These are phyloP conservation scores for Pagrus major DNA, from an alignment of 2,113 vertebrate species.

Conservation along the genomic window DNA sequence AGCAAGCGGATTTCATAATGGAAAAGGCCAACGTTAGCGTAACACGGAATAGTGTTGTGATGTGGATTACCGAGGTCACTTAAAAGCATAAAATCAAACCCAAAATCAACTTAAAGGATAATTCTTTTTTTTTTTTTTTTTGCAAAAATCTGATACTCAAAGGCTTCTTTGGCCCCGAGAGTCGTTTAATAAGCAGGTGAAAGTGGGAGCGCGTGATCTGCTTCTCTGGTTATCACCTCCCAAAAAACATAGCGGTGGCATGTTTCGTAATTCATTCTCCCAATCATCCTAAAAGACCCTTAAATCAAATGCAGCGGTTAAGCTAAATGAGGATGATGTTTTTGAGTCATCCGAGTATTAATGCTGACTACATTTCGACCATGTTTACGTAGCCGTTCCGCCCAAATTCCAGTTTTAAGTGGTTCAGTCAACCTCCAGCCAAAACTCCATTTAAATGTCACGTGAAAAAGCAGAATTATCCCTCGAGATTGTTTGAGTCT, in stretches of 20 bases:
- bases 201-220: conserved; percentile 4
- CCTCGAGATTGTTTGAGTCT: conserved; percentile 23
- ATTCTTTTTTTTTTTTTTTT: conserved; percentile 56
- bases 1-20: conserved; percentile 79
- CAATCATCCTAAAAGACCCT: conserved; percentile 59
- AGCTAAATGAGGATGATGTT: conserved; percentile 74
- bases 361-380: conserved; percentile 37
- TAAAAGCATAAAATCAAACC: conserved; percentile 71
- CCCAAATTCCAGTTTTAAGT: conserved; percentile 64
- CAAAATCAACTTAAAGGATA: conserved; percentile 72
- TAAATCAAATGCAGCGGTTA: conserved; percentile 67
- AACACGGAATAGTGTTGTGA: conserved; percentile 60
- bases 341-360: conserved; percentile 68
- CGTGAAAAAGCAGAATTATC: conserved; percentile 60
- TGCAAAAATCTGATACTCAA: conserved; percentile 45
- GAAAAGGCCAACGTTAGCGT: conserved; percentile 61
- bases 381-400: conserved; percentile 51
- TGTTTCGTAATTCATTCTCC: conserved; percentile 23
- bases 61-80: conserved; percentile 74
- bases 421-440: conserved; percentile 54
- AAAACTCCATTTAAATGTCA: conserved; percentile 66
- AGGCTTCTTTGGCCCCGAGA: conserved; percentile 39
- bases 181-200: conserved; percentile 55
- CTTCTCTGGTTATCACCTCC: conserved; percentile 17
- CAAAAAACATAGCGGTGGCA: neutral